A percentile compares a stretch with the other conserved stretches of the same genome.
phyloP scores from a whole-genome alignment of 2,888 invertebrate genomes.

The Plemyria rubiginata region DNA sequence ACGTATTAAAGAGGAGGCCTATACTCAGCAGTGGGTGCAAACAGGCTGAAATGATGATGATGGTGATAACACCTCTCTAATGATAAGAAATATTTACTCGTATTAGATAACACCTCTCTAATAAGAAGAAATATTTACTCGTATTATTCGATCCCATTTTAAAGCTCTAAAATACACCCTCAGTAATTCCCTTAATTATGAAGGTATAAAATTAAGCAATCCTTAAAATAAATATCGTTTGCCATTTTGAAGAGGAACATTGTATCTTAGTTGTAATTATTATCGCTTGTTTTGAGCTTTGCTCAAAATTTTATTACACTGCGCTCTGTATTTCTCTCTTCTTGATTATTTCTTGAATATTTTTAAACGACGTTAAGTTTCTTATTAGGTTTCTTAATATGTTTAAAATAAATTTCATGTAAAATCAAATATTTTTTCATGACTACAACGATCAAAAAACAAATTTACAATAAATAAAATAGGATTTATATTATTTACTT shows the following conservation, averaged over 20 bases:
- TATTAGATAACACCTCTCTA: slow-evolving; percentile 2
- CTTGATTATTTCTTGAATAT: background rate
- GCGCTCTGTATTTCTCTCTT: background rate
- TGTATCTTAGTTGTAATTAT: slow-evolving; percentile 14
- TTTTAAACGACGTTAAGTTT: no score
- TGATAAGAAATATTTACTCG: no score
- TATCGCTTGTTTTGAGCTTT: slow-evolving; percentile 13
- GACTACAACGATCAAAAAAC: no score
- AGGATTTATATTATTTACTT: no score
- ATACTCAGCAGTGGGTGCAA: no score
- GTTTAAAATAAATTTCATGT: no score
- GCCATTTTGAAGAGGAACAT: slow-evolving; percentile 14
- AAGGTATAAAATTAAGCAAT: slow-evolving; percentile 13
- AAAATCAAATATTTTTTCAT: no score
- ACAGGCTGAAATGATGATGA: no score
- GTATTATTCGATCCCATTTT: background rate
- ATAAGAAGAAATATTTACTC: slow-evolving; percentile 1
- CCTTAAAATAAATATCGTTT: slow-evolving; percentile 13
- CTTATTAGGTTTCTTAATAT: no score
- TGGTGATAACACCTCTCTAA: no score
- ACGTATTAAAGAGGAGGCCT: no score
- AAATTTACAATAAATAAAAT: no score
- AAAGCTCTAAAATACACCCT: slow-evolving; percentile 11
- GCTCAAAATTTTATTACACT: background rate
- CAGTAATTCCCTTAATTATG: slow-evolving; percentile 17